Evolutionary conservation across 2,113 vertebrate species (phyloP).

Genomic region (Gadus chalcogrammus): DNA sequence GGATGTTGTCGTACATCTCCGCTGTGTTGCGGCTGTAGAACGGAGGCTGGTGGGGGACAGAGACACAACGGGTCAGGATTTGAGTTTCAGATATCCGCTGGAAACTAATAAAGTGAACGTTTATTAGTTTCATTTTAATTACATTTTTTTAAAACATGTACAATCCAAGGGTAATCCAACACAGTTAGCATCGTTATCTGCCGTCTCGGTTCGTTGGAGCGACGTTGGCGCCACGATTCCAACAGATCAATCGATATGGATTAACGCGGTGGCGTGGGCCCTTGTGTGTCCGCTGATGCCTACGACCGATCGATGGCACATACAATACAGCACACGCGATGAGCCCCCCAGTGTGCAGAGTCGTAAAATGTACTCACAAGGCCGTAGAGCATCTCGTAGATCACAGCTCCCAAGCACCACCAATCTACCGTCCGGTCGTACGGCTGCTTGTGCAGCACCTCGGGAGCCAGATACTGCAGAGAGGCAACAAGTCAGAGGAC

Average conservation of each 20-base stretch:
- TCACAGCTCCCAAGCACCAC: conserved; percentile 97
- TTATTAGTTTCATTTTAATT: too few species aligned
- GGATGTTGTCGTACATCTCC: conserved; percentile 99
- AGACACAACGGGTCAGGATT: conserved; percentile 16
- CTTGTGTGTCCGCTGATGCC: too few species aligned
- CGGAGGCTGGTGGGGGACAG: conserved; percentile 77
- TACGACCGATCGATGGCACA: too few species aligned
- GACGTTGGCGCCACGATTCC: too few species aligned
- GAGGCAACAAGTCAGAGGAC: not conserved
- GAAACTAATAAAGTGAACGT: too few species aligned
- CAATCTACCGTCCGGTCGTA: conserved; percentile 97
- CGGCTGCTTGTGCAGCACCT: conserved; percentile 97
- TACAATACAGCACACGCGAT: not conserved
- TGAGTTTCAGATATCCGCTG: too few species aligned
- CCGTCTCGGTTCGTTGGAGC: too few species aligned
- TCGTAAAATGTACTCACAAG: conserved; percentile 77
- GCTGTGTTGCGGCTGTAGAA: conserved; percentile 98
- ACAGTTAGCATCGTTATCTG: too few species aligned
- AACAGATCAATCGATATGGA: too few species aligned
- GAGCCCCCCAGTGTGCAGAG: not conserved
- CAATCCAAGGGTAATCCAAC: too few species aligned
- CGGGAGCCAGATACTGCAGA: conserved; percentile 92
- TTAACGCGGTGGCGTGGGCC: too few species aligned
- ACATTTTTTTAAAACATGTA: too few species aligned
- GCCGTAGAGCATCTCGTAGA: conserved; percentile 98